Percentiles rank a stretch among this genome's conserved stretches.
These are phyloP conservation scores for Carettochelys insculpta DNA, from an alignment of 2,113 vertebrate species.

Conservation along the genomic window DNA sequence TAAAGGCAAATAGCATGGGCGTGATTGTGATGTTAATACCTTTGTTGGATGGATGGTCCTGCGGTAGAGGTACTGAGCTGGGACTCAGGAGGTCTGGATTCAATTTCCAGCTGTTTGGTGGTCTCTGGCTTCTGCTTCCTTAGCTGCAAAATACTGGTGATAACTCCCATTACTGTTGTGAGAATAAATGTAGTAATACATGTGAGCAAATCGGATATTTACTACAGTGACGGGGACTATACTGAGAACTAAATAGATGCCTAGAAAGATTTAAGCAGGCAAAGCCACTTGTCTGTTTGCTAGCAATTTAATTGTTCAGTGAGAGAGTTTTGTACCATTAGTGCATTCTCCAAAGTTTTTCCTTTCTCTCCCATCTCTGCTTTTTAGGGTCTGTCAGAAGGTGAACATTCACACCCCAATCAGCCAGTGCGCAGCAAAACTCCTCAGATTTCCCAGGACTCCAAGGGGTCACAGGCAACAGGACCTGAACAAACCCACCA, in stretches of 20 bases:
- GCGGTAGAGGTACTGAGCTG: too few species aligned
- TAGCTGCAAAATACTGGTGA: background rate
- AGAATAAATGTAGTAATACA: background rate
- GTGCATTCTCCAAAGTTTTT: background rate
- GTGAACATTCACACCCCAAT: conserved; percentile 81
- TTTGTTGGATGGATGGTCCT: fast-evolving
- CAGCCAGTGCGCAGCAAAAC: conserved; percentile 82
- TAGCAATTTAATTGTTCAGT: background rate
- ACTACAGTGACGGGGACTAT: background rate
- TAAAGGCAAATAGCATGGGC: background rate
- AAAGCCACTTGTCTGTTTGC: background rate
- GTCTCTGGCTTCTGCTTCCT: background rate
- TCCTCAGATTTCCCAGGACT: conserved; percentile 85
- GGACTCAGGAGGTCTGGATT: background rate
- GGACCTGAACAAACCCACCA: conserved; percentile 81
- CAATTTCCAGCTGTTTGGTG: fast-evolving
- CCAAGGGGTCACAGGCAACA: conserved; percentile 77
- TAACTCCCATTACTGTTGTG: background rate
- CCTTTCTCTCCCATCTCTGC: fast-evolving
- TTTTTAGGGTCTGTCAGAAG: conserved; percentile 81
- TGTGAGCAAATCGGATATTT: background rate
- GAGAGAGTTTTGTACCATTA: background rate
- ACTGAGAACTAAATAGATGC: background rate
- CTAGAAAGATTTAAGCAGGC: background rate
- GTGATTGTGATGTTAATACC: background rate